Evolutionary conservation across 2,113 vertebrate genomes (phyloP), one percentile per base, ranked within the genome.

Genomic region (Coreoperca whiteheadi): DNA sequence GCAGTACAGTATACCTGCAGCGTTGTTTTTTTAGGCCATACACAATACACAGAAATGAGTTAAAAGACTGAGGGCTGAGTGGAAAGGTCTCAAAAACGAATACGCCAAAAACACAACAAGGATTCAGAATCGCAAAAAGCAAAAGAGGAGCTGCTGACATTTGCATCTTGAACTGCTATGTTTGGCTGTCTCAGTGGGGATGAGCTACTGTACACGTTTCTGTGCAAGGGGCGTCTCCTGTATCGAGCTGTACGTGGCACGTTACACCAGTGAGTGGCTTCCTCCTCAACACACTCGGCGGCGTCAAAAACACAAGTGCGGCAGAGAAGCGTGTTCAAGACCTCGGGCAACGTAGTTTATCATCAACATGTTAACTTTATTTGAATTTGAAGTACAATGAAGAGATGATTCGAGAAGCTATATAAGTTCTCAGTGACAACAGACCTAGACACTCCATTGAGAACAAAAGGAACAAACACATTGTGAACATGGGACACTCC

Each of bases 401-500:
- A 92, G 91, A 92, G 92, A 92, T 94, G 94, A 91, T 93, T 92
- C 74, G 76, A 92, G 91, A 93, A 93, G 94, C 90, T 94, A 92
- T 91, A 93, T 94, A 94, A 92, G 93, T 95, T 94, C 94, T 94
- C 91, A 93, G 91, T 93, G 94, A 95, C 92, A 92, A 94, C 91
- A 94, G 91, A 93, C 93, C 87, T 86, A 94, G 90, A 94, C 92
- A 94, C 91, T 91, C 91, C 93, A 94, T 93, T 82, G 90, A 93
- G 91, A 92, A 92, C 82, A 81, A 89, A 93, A 92, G 79, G 87
- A 93, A 91, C 91, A 90, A 93, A 93, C 97, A 96, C 95, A 92
- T 95, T 88, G 94, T 97, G 96, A 96, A 96, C 96, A 97, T 94
- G 96, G 88, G 95, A 96, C 82, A 93, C 93, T 95, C 95, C 95